phyloP scores from a whole-genome alignment of 1,140 invertebrate species.

The Magallana angulata region DNA sequence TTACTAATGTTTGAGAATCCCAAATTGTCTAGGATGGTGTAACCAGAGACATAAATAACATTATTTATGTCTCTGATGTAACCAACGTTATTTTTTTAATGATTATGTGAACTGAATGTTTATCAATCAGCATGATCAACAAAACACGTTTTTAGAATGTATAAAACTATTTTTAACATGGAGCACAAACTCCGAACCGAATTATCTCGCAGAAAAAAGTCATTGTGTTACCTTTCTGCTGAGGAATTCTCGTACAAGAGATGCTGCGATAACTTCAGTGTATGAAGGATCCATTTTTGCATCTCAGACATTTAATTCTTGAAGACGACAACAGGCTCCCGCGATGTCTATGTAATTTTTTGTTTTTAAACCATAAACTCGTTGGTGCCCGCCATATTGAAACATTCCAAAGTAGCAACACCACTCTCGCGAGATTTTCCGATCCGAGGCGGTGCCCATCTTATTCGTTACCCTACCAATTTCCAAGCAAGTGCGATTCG shows the following conservation, averaged over 20 bases:
- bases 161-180: no score
- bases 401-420: conserved; percentile 58
- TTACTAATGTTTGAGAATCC: no score
- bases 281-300: conserved; percentile 53
- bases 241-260: conserved; percentile 75
- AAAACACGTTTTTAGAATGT: no score
- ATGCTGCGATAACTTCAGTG: conserved; percentile 69
- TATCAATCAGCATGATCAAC: no score
- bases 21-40: no score
- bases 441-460: no score
- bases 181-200: background rate
- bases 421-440: background rate
- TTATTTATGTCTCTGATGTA: no score
- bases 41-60: no score
- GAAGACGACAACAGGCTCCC: background rate
- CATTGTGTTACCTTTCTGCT: conserved; percentile 70
- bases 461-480: no score
- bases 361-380: conserved; percentile 3
- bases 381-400: conserved; percentile 61
- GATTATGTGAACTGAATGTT: no score
- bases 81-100: no score
- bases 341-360: background rate
- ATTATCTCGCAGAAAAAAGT: background rate
- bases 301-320: background rate
- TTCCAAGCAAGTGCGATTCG: no score